These are phyloP conservation scores for Eupithecia exiguata DNA, from an alignment of 2,888 invertebrate species.

Conservation along the genomic window DNA sequence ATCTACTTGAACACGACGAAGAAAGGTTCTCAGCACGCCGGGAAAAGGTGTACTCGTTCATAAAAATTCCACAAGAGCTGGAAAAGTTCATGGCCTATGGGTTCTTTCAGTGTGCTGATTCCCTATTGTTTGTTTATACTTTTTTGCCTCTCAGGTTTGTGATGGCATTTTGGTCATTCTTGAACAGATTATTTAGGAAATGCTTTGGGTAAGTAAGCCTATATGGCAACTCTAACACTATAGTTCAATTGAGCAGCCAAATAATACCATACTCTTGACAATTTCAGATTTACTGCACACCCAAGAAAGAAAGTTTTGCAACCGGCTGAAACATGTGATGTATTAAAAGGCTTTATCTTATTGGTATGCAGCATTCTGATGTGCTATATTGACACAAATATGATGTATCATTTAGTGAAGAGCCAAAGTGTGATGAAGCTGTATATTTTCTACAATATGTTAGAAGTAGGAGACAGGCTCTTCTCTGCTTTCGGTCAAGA, in stretches of 20 bases:
- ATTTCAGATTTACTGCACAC: conserved; percentile 68
- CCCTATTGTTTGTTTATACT: conserved; percentile 98
- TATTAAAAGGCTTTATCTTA: conserved; percentile 95
- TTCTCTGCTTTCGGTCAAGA: conserved; percentile 99
- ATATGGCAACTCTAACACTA: neutral
- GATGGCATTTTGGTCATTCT: conserved; percentile 92
- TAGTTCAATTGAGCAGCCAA: neutral
- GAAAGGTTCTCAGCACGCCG: conserved; percentile 96
- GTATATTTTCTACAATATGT: conserved; percentile 99
- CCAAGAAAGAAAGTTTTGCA: conserved; percentile 85
- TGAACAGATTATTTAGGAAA: conserved; percentile 88
- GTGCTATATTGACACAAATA: conserved; percentile 97
- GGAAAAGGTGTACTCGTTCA: conserved; percentile 98
- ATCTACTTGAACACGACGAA: conserved; percentile 97
- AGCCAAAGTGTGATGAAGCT: conserved; percentile 99
- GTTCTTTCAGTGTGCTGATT: conserved; percentile 97
- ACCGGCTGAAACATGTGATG: conserved; percentile 97
- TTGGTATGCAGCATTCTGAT: conserved; percentile 92
- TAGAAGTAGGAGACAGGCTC: conserved; percentile 98
- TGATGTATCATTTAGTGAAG: conserved; percentile 98
- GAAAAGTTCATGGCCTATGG: conserved; percentile 97
- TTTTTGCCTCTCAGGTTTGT: conserved; percentile 97
- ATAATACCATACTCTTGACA: neutral
- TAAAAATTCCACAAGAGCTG: conserved; percentile 96
- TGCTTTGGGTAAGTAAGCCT: conserved; percentile 86